phyloP scores from a whole-genome alignment of 64 coral and sea anemone species.

The Stichodactyla mertensii region DNA sequence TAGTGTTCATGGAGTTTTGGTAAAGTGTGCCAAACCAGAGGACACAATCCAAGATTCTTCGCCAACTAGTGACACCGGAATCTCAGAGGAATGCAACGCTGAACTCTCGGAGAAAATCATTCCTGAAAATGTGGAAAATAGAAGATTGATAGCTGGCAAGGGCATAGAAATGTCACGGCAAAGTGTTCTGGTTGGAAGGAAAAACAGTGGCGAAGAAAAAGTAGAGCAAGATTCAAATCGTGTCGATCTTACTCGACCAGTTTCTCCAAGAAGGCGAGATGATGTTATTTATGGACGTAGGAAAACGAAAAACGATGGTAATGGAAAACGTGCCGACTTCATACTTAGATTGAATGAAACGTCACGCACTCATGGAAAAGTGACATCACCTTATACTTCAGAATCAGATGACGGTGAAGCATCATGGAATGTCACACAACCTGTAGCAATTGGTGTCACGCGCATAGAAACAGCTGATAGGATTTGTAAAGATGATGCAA shows the following conservation, averaged over 20 bases:
- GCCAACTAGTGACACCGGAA: not conserved
- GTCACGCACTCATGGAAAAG: not conserved
- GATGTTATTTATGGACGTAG: not conserved
- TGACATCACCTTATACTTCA: not conserved
- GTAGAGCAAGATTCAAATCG: not conserved
- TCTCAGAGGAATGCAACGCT: not conserved
- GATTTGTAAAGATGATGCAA: not conserved
- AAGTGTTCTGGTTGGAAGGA: not conserved
- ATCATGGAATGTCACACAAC: not conserved
- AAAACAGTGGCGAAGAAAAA: not conserved
- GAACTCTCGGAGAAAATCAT: not conserved
- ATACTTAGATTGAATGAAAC: not conserved
- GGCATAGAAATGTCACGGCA: not conserved
- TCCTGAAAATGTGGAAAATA: not conserved
- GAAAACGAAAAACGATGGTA: not conserved
- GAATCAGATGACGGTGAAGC: not conserved
- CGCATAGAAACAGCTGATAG: not conserved
- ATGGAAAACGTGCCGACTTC: not conserved
- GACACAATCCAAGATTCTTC: not conserved
- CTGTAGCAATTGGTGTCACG: not conserved
- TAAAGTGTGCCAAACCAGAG: not conserved
- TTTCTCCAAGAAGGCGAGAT: not conserved
- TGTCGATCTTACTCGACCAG: not conserved
- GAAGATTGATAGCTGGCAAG: not conserved
- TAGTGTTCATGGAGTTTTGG: not conserved